Evolutionary conservation across 2,113 vertebrate genomes (phyloP).

Genomic region (Crotalus tigris): DNA sequence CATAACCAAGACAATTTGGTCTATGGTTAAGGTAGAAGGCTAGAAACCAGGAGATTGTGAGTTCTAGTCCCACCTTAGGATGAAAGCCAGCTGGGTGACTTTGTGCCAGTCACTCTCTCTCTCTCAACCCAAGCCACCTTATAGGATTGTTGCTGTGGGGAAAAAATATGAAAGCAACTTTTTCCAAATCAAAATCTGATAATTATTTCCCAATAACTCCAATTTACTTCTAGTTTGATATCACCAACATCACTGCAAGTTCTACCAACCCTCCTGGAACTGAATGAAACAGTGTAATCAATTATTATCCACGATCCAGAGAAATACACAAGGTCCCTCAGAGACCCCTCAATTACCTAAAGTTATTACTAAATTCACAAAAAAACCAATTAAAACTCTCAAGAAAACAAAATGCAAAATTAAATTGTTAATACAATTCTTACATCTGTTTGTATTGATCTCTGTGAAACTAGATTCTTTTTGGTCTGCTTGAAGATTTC

Average conservation of each 20-base stretch:
- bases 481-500: slow-evolving; percentile 76
- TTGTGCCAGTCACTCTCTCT: too few relatives aligned
- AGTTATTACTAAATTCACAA: not conserved
- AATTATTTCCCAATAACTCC: not conserved
- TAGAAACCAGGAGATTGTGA: too few relatives aligned
- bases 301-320: not conserved
- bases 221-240: not conserved
- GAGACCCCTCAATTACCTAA: not conserved
- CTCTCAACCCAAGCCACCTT: too few relatives aligned
- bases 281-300: not conserved
- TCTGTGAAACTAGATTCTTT: slow-evolving; percentile 83
- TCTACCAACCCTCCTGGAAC: not conserved
- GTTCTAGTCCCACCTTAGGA: too few relatives aligned
- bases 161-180: too few relatives aligned
- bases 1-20: too few relatives aligned
- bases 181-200: not conserved
- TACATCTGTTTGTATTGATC: slow-evolving; percentile 67
- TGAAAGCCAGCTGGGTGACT: too few relatives aligned
- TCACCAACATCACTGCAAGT: not conserved
- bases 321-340: not conserved
- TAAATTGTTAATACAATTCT: slow-evolving; percentile 45
- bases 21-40: too few relatives aligned
- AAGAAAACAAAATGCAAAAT: not conserved
- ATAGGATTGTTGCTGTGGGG: too few relatives aligned
- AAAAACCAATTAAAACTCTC: not conserved